Base-by-base conservation (phyloP, 2,113 vertebrate genomes). In the Dascyllus trimaculatus region DNA sequence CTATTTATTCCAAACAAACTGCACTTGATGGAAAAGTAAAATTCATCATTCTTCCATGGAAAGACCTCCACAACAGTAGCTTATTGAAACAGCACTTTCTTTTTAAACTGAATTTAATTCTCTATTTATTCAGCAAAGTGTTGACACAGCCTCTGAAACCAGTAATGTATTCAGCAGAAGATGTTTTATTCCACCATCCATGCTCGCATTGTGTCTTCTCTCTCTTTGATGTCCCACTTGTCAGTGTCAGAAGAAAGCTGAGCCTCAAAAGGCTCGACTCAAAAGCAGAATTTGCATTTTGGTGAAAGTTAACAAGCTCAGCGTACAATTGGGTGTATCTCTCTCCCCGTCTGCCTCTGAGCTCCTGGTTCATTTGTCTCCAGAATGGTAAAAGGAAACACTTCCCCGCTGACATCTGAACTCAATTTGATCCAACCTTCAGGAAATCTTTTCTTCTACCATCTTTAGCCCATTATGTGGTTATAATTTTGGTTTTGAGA, bases 271-370 rank as follows among this genome's bases (percentile, higher is more conserved):
- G 60, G 76, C 49, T 65, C 13, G 1, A 53, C 49, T 76, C 21
- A 40, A 71, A 60, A 62, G 32, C 49, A 68, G 40, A 71, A 81
- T 87, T 82, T 81, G 63, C 84, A 90, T 80, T 29, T 10, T 52
- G 69, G 74, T 66, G 75, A 56, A n/a, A 80, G 57, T 46, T 6
- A 61, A 75, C 26, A 63, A 63, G 57, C 66, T 79, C 46, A 19
- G 52, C 0, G n/a, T 71, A 58, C 57, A 76, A 18, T 65, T 49
- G 48, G 58, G 35, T 65, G 65, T 76, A 25, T 82, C 54, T 66
- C 26, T 75, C 21, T 22, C 14, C 24, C 66, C 11, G 7, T 51
- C 69, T 19, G 43, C 8, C 57, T 2, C 19, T 58, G n/a, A 61
- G 21, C 60, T 73, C 35, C 56, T 52, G 52, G 26, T 59, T 75